These are phyloP conservation scores for Ctenopoma multispine DNA, from an alignment of 2,797 vertebrate species.

Conservation along the genomic window DNA sequence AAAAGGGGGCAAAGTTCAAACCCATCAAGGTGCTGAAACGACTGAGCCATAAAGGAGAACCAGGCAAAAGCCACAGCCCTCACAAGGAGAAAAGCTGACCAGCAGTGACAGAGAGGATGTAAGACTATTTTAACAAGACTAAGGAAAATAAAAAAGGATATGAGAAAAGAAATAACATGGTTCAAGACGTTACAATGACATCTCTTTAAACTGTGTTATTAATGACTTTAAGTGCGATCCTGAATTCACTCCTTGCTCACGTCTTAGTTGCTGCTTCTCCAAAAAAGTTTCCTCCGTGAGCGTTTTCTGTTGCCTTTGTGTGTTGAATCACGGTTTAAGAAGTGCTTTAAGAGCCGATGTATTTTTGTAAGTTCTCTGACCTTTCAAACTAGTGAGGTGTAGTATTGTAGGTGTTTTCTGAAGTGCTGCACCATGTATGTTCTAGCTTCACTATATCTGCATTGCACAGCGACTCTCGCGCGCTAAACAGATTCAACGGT, in stretches of 20 bases:
- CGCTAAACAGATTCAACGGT: conserved; percentile 9
- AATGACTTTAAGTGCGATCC: conserved; percentile 18
- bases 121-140: conserved; percentile 36
- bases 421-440: conserved; percentile 24
- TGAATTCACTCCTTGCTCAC: conserved; percentile 10
- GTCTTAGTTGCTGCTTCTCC: conserved; percentile 27
- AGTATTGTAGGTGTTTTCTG: conserved; percentile 17
- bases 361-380: conserved; percentile 27
- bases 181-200: conserved; percentile 1
- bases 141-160: not conserved
- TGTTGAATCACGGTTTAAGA: conserved; percentile 21
- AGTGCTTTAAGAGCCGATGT: conserved; percentile 49
- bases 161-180: conserved; percentile 7
- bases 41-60: conserved; percentile 91
- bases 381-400: conserved; percentile 20
- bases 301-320: conserved; percentile 52
- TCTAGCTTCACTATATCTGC: conserved; percentile 10
- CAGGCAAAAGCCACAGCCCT: conserved; percentile 80
- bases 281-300: conserved; percentile 9
- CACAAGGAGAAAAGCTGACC: conserved; percentile 82
- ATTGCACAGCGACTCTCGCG: not conserved
- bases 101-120: conserved; percentile 6
- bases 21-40: conserved; percentile 95
- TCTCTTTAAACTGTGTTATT: conserved; percentile 11
- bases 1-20: conserved; percentile 94